phyloP scores from a whole-genome alignment of 2,113 vertebrate genomes.

The Herpailurus yagouaroundi region DNA sequence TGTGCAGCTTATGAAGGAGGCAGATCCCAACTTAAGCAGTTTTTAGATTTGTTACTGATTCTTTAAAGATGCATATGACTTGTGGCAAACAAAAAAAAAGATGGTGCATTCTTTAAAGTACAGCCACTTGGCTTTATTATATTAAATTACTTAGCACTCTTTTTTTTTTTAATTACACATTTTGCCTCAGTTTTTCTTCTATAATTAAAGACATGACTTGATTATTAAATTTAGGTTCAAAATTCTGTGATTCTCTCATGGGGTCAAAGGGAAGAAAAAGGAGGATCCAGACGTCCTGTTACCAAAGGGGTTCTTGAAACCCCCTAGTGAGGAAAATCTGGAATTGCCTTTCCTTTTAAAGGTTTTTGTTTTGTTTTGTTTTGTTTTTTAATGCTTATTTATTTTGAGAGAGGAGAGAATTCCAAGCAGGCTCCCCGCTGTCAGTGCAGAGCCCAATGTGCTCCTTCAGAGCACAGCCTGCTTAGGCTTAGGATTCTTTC shows the following conservation, averaged over 20 bases:
- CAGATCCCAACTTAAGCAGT: not conserved
- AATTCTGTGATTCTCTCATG: conserved; percentile 6
- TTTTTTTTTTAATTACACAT: not conserved
- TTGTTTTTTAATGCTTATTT: not conserved
- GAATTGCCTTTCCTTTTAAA: not conserved
- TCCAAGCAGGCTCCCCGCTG: no score
- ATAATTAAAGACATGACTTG: not conserved
- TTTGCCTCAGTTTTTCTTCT: not conserved
- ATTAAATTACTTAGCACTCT: not conserved
- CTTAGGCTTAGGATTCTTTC: no score
- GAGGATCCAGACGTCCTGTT: not conserved
- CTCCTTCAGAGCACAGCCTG: not conserved
- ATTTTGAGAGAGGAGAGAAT: no score
- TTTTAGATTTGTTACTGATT: not conserved
- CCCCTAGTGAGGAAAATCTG: not conserved
- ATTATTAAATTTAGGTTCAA: not conserved
- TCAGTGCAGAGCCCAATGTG: no score
- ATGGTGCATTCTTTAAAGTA: not conserved
- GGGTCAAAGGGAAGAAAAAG: not conserved
- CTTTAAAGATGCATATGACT: not conserved
- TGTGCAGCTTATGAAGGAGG: not conserved
- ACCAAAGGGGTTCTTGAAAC: not conserved
- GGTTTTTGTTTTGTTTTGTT: not conserved
- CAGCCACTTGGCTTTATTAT: not conserved
- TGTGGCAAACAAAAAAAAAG: no score